Base-by-base conservation (phyloP, 2,113 vertebrate genomes). In the Ivindomyrus marchei region DNA sequence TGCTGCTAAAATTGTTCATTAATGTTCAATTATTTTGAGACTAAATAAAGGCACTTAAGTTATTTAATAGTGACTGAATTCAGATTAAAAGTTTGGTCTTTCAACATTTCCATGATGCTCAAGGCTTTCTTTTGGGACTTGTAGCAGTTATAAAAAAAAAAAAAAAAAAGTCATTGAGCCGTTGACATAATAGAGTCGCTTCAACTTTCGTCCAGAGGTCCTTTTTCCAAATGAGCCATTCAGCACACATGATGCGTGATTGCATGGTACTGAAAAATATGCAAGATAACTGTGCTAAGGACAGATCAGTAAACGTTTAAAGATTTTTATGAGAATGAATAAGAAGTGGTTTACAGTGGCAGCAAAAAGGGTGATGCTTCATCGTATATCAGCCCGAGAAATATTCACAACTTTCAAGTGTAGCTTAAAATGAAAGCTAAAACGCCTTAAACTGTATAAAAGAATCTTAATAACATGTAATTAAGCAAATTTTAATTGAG, bases 401-500 rank as follows among this genome's bases (percentile, higher is more conserved):
- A 85, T 27, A 77, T 77, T 27, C 62, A 62, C 58, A 27, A 27
- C n/a, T 31, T 36, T 36, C 74, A 85, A 85, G 45, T 46, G 39
- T 85, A n/a, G 45, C 39, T 47, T 47, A 85, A 85, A 85, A 85
- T 8, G 80, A 85, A 47, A 85, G 83, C 42, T 85, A 47, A 42
- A 47, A 85, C 2, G 21, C 83, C 36, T 46, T 85, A 47, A 46
- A 85, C 45, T n/a, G 45, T n/a, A n/a, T 47, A 56, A 87, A 87
- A 56, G 49, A 87, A 56, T 36, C 85, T 56, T 56, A 50, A 87
- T 87, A 87, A 87, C 36, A 53, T 87, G 50, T 53, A 36, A 87
- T 87, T 53, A 53, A 87, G 85, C 49, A 53, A 53, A 87, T 87
- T 87, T 87, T 53, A 87, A 86, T n/a, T 87, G 85, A 56, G 27